Evolutionary conservation across 2,113 vertebrate genomes (phyloP).

Genomic region (Cottus gobio): DNA sequence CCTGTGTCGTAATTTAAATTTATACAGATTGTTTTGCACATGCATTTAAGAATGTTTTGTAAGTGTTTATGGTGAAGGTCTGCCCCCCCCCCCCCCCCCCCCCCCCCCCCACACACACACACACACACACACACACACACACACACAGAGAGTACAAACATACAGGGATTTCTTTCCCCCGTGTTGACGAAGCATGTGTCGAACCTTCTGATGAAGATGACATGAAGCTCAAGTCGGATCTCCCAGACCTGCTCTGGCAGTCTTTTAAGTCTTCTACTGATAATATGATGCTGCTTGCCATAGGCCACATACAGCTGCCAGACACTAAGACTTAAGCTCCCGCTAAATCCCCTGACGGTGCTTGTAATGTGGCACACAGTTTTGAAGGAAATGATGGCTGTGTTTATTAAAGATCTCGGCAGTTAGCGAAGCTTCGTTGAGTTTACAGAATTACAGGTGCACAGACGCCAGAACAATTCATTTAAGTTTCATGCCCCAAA

Average conservation of each 20-base stretch:
- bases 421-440: conserved; percentile 44
- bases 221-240: conserved; percentile 57
- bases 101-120: background rate
- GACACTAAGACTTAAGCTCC: conserved; percentile 66
- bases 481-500: conserved; percentile 8
- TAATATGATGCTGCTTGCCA: conserved; percentile 61
- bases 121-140: too few species aligned
- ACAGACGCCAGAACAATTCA: conserved; percentile 29
- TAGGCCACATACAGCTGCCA: conserved; percentile 68
- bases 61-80: conserved; percentile 27
- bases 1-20: conserved; percentile 13
- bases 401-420: conserved; percentile 61
- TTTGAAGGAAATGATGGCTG: conserved; percentile 62
- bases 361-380: conserved; percentile 69
- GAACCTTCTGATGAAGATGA: conserved; percentile 48
- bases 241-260: conserved; percentile 55
- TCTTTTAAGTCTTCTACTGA: conserved; percentile 54
- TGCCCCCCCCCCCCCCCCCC: background rate
- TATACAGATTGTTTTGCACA: conserved; percentile 27
- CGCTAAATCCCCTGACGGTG: conserved; percentile 62
- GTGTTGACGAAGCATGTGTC: conserved; percentile 47
- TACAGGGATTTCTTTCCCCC: background rate
- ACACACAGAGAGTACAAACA: conserved; percentile 7
- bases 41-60: conserved; percentile 4
- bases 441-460: conserved; percentile 25